Base-by-base conservation (phyloP, 1,140 invertebrate species). In the Papilio polytes region DNA sequence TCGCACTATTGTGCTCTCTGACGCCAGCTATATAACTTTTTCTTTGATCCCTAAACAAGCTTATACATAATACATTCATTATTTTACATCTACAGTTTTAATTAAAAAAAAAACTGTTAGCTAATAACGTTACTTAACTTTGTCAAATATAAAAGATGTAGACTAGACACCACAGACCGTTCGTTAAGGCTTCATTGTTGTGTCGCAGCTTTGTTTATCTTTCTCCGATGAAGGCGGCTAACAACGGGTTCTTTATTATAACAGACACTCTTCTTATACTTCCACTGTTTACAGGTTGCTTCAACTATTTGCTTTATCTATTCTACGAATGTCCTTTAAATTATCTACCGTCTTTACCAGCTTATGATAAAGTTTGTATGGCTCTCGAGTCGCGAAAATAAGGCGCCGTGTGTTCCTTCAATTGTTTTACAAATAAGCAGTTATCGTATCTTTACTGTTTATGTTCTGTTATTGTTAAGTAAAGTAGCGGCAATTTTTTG, bases 1-100 rank as follows among this genome's bases (percentile, higher is more conserved):
- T 84, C 73, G 88, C 90, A 88, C 89, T 93, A 94, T 92, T 94
- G 90, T 93, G 86, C 87, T 86, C 88, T 83, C 87, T 89, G 90
- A 89, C 89, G 87, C 88, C 87, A 86, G 88, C 88, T 89, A 86
- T 84, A 89, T 90, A 90, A 88, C 89, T 92, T 89, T 89, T 90
- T 87, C 88, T 91, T 85, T 82, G 81, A 85, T 82, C 77, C 86
- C 85, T 85, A 80, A 79, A 63, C 80, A 83, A 87, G 79, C 83
- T 85, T 18, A 46, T 22, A 76, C n/a, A 46, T 76, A 48, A 22
- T 48, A 76, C 20, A 76, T 46, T 48, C 13, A 22, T 51, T 46
- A 76, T 51, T 48, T 31, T 12, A 76, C 41, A 46, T 76, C 22
- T 15, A 22, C 1, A 44, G 20, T 53, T 76, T 31, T 48, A 74